Base-by-base conservation (phyloP, 1,140 invertebrate genomes). In the Argopecten irradians region DNA sequence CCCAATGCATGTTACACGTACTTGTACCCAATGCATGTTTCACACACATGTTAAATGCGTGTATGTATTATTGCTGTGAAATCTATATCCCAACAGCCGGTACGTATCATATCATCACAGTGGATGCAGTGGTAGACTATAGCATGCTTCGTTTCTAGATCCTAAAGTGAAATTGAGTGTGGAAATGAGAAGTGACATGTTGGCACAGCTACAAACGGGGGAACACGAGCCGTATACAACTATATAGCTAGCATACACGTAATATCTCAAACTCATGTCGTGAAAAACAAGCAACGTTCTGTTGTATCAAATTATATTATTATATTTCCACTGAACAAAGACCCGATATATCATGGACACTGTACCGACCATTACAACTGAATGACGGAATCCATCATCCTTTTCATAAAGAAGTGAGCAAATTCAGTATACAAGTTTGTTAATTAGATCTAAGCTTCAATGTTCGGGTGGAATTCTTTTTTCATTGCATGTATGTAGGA, bases 151-250 rank as follows among this genome's bases (percentile, higher is more conserved):
- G 55, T 71, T 71, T 71, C 55, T 28, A 71, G 55, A n/a, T 5
- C 28, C 22, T 71, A n/a, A 71, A 16, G 55, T 71, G 55, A 71
- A 71, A 71, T 71, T 71, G 55, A 71, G 22, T 71, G 55, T 71
- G 55, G 55, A 71, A 71, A 71, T 71, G n/a, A 71, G 28, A 71
- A 71, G 55, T 71, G 55, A 71, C 55, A 71, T n/a, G 28, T 71
- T 71, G 55, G 55, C 55, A 71, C 1, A n/a, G 22, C 11, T 28
- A 71, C 55, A 71, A 71, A 28, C 55, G 28, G 55, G n/a, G 19
- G 22, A 71, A 71, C 55, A 71, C 55, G n/a, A 71, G 28, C 55
- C 5, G 22, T 71, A 71, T 71, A 22, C n/a, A 5, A 71, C 28
- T 71, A 71, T 71, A 71, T 11, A 39, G 36, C 36, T 28, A 1